Conservation (phyloP, 1,140 invertebrate species). For the Drosophila tropicalis region DNA sequence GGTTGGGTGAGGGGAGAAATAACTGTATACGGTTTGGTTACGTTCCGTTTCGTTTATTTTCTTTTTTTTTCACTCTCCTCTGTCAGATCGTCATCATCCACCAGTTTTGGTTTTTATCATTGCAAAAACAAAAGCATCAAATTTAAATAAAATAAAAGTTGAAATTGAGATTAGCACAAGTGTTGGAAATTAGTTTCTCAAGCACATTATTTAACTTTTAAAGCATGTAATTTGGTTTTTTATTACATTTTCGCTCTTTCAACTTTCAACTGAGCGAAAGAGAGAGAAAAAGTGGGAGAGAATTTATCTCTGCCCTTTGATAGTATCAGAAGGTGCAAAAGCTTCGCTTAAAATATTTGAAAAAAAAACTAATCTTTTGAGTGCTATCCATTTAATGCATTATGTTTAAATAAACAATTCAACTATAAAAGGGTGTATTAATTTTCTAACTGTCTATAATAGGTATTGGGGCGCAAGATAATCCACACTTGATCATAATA, state of each 20-base stretch:
- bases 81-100: not conserved
- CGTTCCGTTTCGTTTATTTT: constrained; percentile 33
- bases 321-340: not conserved
- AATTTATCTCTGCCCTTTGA: not conserved
- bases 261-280: too few relatives aligned
- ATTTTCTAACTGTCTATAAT: too few relatives aligned
- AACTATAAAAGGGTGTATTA: too few relatives aligned
- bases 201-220: constrained; percentile 60
- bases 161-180: constrained; percentile 71
- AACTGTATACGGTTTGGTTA: constrained; percentile 27
- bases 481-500: too few relatives aligned
- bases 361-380: too few relatives aligned
- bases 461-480: too few relatives aligned
- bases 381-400: too few relatives aligned
- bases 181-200: constrained; percentile 68
- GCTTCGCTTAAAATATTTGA: not conserved
- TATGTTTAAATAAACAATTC: too few relatives aligned
- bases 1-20: constrained; percentile 6
- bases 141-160: constrained; percentile 81
- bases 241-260: constrained; percentile 6
- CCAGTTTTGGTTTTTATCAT: constrained; percentile 53
- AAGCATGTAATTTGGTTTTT: constrained; percentile 21
- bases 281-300: not conserved
- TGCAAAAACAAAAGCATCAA: constrained; percentile 53
- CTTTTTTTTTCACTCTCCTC: not conserved